Evolutionary conservation across 2,113 vertebrate species (phyloP).

Genomic region (Daboia siamensis): DNA sequence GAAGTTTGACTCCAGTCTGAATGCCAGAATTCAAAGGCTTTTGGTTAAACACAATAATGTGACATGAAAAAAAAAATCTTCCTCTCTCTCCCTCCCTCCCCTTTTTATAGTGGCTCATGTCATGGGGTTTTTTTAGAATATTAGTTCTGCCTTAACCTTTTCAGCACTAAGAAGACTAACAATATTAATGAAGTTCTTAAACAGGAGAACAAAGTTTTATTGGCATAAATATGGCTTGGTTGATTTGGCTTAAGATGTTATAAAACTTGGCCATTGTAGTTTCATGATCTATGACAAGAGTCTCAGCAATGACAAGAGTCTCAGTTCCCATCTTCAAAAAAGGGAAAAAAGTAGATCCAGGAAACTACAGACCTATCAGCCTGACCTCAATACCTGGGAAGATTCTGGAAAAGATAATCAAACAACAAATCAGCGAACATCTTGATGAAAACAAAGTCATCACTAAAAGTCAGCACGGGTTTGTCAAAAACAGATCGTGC

Average conservation of each 20-base stretch:
- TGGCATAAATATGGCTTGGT: not conserved
- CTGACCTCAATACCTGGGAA: too few relatives aligned
- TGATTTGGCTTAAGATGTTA: not conserved
- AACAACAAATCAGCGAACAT: too few relatives aligned
- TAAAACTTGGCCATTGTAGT: not conserved
- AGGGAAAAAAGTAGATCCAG: too few relatives aligned
- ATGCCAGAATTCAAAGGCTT: not conserved
- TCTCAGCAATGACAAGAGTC: too few relatives aligned
- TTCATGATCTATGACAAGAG: not conserved
- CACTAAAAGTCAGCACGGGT: too few relatives aligned
- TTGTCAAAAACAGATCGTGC: too few relatives aligned
- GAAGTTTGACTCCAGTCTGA: not conserved
- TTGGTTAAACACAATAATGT: not conserved
- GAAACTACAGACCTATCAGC: too few relatives aligned
- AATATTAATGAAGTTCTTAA: not conserved
- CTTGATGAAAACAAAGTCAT: too few relatives aligned
- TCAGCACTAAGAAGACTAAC: not conserved
- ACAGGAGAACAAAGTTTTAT: not conserved
- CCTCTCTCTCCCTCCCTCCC: too few relatives aligned
- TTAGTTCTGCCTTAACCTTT: slow-evolving; percentile 4
- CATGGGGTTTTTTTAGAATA: not conserved
- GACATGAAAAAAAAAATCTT: not conserved
- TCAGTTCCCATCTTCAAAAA: too few relatives aligned
- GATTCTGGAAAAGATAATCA: too few relatives aligned
- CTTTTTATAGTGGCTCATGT: not conserved